Percentiles rank a stretch among this genome's conserved stretches.
These are phyloP conservation scores for Acrocephalus scirpaceus DNA, from an alignment of 2,797 vertebrate genomes.

Conservation along the genomic window DNA sequence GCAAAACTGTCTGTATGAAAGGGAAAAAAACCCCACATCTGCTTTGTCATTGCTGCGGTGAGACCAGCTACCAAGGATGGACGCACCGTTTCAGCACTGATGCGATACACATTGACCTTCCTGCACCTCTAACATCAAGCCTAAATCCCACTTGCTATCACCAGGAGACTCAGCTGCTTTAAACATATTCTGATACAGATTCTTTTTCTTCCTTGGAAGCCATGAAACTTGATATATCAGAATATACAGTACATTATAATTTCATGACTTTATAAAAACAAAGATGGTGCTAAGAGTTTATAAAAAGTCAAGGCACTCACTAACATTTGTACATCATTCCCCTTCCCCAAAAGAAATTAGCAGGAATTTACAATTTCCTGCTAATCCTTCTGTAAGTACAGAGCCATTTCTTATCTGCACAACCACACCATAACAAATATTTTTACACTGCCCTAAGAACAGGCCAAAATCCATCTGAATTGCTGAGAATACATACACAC, in stretches of 20 bases:
- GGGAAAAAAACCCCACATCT: not conserved
- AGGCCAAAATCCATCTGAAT: not conserved
- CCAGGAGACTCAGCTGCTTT: not conserved
- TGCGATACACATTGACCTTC: not conserved
- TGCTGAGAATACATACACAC: not conserved
- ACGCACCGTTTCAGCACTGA: not conserved
- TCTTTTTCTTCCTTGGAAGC: not conserved
- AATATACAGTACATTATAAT: not conserved
- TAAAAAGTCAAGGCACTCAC: not conserved
- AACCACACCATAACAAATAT: not conserved
- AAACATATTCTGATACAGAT: not conserved
- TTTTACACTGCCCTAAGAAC: not conserved
- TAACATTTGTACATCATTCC: not conserved
- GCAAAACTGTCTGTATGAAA: not conserved
- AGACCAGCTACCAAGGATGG: not conserved
- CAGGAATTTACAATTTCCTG: not conserved
- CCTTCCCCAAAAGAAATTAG: not conserved
- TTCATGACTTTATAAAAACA: not conserved
- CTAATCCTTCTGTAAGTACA: not conserved
- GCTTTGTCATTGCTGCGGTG: not conserved
- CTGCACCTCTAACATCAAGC: not conserved
- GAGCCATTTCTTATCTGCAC: not conserved
- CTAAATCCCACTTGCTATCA: not conserved
- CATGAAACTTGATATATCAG: not conserved
- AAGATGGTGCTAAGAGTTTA: not conserved